Evolutionary conservation across 53 echinoderm and acorn worm species (phyloP).

Genomic region (Patiria pectinifera): DNA sequence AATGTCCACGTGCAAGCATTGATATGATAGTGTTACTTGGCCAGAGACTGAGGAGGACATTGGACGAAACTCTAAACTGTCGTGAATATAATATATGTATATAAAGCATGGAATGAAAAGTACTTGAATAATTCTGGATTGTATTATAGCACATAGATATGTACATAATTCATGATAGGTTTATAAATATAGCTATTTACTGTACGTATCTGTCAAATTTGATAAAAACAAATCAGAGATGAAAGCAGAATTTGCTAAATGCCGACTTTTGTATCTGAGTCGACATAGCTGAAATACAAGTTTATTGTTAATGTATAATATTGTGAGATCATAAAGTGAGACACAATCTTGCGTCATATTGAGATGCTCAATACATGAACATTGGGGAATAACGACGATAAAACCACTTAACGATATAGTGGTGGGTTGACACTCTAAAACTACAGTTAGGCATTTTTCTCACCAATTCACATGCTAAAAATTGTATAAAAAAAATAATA

Average conservation of each 20-base stretch:
- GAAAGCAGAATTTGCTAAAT: not conserved
- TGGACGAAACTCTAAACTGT: not conserved
- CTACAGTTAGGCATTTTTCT: too few species aligned
- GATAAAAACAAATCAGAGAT: constrained; percentile 15
- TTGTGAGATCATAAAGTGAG: too few species aligned
- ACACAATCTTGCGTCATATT: too few species aligned
- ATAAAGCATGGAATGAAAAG: not conserved
- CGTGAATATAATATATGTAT: constrained; percentile 23
- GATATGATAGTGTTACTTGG: not conserved
- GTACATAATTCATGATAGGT: constrained; percentile 60
- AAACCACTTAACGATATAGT: too few species aligned
- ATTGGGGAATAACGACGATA: too few species aligned
- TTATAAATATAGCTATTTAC: constrained; percentile 52
- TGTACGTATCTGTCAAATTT: constrained; percentile 38
- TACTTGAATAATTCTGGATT: constrained; percentile 52
- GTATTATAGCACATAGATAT: constrained; percentile 57
- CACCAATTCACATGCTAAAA: too few species aligned
- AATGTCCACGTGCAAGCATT: too few species aligned
- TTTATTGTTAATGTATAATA: not conserved
- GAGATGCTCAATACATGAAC: too few species aligned
- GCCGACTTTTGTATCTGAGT: constrained; percentile 11
- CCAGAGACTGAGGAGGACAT: not conserved
- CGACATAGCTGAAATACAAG: not conserved
- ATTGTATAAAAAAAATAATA: too few species aligned
- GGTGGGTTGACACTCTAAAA: too few species aligned